Percentiles rank a stretch among this genome's conserved stretches.
Conservation (phyloP, 2,113 vertebrate species). For the Crotalus tigris region DNA sequence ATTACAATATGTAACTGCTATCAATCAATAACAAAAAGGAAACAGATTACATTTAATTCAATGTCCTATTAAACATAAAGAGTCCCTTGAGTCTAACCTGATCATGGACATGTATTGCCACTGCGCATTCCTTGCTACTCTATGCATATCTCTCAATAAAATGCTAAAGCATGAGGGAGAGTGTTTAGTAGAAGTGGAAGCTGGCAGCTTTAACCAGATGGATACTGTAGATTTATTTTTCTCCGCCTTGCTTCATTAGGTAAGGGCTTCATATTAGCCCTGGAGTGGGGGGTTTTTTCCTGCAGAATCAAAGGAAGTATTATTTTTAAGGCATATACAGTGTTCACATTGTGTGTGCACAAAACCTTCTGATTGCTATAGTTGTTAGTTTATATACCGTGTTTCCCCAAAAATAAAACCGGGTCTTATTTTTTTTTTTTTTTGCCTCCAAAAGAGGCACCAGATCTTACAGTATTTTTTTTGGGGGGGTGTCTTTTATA, state of each 20-base stretch:
- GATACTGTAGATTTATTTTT: neutral
- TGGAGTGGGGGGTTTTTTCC: neutral
- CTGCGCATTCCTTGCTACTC: neutral
- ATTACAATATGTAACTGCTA: neutral
- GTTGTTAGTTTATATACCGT: neutral
- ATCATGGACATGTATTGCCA: neutral
- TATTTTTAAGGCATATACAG: neutral
- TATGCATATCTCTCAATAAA: neutral
- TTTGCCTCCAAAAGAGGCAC: no score
- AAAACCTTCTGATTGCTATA: neutral
- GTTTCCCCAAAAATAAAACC: no score
- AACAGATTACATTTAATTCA: neutral
- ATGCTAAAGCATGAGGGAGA: neutral
- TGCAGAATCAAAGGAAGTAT: neutral
- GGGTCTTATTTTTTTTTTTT: no score
- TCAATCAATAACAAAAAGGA: neutral
- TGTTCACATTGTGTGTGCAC: neutral
- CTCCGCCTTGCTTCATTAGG: neutral
- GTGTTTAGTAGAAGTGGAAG: neutral
- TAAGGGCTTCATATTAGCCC: neutral
- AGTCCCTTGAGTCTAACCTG: neutral
- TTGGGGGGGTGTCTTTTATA: no score
- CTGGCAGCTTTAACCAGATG: neutral
- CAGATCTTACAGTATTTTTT: no score
- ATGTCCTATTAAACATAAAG: neutral